Evolutionary conservation across 64 coral and sea anemone genomes (phyloP).

Genomic region (Actinia equina): DNA sequence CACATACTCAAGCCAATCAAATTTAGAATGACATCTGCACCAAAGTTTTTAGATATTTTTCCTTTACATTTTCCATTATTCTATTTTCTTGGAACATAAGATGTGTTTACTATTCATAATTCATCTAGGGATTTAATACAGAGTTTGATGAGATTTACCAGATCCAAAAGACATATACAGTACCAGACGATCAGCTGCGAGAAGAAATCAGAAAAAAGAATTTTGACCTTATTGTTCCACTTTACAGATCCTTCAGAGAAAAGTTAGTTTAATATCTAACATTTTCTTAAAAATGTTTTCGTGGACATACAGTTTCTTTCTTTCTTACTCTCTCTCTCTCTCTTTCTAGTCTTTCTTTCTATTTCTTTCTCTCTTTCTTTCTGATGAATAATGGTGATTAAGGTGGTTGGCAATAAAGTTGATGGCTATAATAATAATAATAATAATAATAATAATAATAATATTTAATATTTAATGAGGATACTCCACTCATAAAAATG

Average conservation of each 20-base stretch:
- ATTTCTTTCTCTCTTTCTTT: not conserved
- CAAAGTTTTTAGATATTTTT: too few species aligned
- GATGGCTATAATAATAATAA: too few species aligned
- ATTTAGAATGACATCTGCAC: too few species aligned
- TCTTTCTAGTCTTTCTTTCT: not conserved
- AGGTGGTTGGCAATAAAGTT: too few species aligned
- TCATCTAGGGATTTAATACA: conserved; percentile 88
- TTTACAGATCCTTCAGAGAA: conserved; percentile 73
- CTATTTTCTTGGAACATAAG: not conserved
- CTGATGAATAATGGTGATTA: too few species aligned
- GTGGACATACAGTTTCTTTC: too few species aligned
- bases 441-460: too few species aligned
- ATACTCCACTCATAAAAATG: too few species aligned
- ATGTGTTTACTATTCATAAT: not conserved
- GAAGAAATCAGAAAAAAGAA: conserved; percentile 86
- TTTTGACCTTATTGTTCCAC: conserved; percentile 80
- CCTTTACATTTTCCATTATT: not conserved
- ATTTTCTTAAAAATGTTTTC: too few species aligned
- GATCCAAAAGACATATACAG: conserved; percentile 94
- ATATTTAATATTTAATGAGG: too few species aligned
- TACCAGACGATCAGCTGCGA: conserved; percentile 83
- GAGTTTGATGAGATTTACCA: conserved; percentile 97
- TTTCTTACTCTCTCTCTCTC: too few species aligned
- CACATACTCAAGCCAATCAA: too few species aligned
- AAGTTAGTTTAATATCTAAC: conserved; percentile 70